These are phyloP conservation scores for Drosophila kanekoi DNA, from an alignment of 2,888 invertebrate genomes.

Conservation along the genomic window DNA sequence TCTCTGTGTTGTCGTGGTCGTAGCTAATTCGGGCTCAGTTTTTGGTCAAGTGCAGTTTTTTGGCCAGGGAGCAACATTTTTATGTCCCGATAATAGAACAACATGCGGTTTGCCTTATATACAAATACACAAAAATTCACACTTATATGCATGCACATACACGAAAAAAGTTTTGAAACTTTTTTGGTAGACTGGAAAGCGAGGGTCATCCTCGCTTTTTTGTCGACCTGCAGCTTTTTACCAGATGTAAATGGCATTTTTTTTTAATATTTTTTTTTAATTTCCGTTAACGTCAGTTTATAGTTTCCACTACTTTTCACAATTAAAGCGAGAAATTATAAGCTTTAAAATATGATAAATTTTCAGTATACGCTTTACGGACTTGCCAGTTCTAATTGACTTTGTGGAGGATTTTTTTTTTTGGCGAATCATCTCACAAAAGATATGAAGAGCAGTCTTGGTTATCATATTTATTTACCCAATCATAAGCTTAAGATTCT, in stretches of 20 bases:
- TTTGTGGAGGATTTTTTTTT: neutral
- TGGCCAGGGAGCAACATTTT: slow-evolving; percentile 57
- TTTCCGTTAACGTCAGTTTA: slow-evolving; percentile 33
- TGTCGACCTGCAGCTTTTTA: slow-evolving; percentile 26
- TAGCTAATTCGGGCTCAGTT: slow-evolving; percentile 63
- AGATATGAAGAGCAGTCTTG: no score
- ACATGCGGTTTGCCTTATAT: slow-evolving; percentile 53
- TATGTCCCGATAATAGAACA: slow-evolving; percentile 67
- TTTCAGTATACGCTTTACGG: neutral
- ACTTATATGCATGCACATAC: slow-evolving; percentile 8
- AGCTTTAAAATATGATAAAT: slow-evolving; percentile 24
- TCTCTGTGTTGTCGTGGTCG: slow-evolving; percentile 26
- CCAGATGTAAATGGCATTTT: slow-evolving; percentile 4
- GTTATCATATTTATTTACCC: no score
- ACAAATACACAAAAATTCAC: slow-evolving; percentile 19
- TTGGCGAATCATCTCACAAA: no score
- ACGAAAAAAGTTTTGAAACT: slow-evolving; percentile 24
- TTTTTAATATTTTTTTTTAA: slow-evolving; percentile 15
- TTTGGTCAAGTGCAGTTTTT: slow-evolving; percentile 67
- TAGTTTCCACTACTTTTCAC: slow-evolving; percentile 16
- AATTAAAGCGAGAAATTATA: slow-evolving; percentile 21
- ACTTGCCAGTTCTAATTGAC: neutral
- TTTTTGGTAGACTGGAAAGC: slow-evolving; percentile 29
- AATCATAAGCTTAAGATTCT: no score
- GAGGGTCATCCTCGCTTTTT: slow-evolving; percentile 20